Percentiles rank a stretch among this genome's conserved stretches.
These are phyloP conservation scores for Hydrolagus affinis DNA, from an alignment of 2,113 vertebrate species.

Conservation along the genomic window DNA sequence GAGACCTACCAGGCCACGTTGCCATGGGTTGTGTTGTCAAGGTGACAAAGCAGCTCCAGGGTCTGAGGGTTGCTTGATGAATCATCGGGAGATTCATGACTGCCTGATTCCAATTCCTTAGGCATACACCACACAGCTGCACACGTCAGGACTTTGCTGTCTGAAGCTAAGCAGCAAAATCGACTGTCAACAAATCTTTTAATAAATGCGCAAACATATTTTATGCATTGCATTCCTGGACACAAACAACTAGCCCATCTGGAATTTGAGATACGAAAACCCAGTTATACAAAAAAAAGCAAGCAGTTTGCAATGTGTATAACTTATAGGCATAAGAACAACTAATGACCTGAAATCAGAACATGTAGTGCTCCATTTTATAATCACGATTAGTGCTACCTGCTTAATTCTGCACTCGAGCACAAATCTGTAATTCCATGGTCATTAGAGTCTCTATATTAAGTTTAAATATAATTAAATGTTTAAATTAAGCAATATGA, in stretches of 20 bases:
- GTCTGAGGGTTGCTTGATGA: slow-evolving; percentile 84
- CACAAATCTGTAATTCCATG: background rate
- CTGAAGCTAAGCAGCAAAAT: slow-evolving; percentile 68
- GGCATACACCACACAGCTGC: slow-evolving; percentile 96
- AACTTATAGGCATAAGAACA: background rate
- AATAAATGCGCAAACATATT: slow-evolving; percentile 10
- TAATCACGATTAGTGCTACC: background rate
- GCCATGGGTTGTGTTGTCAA: slow-evolving; percentile 76
- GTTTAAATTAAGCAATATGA: background rate
- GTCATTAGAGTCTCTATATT: background rate
- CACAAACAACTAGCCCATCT: background rate
- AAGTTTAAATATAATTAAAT: slow-evolving; percentile 2
- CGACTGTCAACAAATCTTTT: slow-evolving; percentile 49
- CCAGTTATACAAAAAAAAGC: background rate
- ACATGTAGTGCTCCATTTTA: background rate
- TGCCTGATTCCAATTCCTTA: slow-evolving; percentile 82
- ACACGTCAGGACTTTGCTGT: slow-evolving; percentile 82
- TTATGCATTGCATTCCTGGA: background rate
- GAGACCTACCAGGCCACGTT: slow-evolving; percentile 83
- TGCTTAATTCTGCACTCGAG: background rate
- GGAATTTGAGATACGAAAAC: background rate
- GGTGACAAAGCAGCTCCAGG: slow-evolving; percentile 95
- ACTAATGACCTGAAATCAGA: background rate
- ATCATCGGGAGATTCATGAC: slow-evolving; percentile 91
- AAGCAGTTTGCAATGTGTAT: background rate